Conservation (phyloP, 2,113 vertebrate genomes). For the Megatriorchis doriae region DNA sequence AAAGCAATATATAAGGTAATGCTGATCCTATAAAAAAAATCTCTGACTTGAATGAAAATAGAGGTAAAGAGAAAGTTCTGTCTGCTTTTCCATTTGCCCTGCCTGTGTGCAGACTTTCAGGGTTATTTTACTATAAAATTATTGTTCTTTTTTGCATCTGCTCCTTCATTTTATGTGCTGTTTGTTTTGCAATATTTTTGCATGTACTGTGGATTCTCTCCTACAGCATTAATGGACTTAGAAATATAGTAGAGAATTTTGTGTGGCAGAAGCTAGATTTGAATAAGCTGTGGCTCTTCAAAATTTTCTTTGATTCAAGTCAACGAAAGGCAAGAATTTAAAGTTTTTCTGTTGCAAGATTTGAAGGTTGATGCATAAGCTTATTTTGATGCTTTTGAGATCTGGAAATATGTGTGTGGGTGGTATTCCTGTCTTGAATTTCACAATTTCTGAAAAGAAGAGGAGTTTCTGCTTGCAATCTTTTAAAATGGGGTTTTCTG, state of each 20-base stretch:
- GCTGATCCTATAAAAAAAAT: not conserved
- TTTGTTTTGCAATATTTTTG: not conserved
- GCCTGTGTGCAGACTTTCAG: not conserved
- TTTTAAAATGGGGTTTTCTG: constrained; percentile 22
- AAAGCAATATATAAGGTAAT: not conserved
- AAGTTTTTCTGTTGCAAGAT: not conserved
- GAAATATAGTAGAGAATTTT: not conserved
- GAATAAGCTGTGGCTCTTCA: not conserved
- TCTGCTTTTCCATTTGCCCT: not conserved
- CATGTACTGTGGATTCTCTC: not conserved
- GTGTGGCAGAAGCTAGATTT: not conserved
- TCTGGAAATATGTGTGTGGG: constrained; percentile 26
- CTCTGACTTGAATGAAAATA: not conserved
- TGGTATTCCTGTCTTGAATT: constrained; percentile 26
- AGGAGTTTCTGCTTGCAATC: not conserved
- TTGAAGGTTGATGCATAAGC: not conserved
- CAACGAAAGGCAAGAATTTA: not conserved
- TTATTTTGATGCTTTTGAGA: constrained; percentile 48
- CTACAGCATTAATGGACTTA: not conserved
- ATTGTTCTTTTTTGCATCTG: not conserved
- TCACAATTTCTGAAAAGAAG: constrained; percentile 35
- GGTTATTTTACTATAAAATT: not conserved
- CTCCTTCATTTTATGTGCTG: not conserved
- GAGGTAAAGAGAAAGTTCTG: not conserved
- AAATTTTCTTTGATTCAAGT: not conserved